Evolutionary conservation across 1,140 invertebrate species (phyloP).

Genomic region (Zaprionus inermis): DNA sequence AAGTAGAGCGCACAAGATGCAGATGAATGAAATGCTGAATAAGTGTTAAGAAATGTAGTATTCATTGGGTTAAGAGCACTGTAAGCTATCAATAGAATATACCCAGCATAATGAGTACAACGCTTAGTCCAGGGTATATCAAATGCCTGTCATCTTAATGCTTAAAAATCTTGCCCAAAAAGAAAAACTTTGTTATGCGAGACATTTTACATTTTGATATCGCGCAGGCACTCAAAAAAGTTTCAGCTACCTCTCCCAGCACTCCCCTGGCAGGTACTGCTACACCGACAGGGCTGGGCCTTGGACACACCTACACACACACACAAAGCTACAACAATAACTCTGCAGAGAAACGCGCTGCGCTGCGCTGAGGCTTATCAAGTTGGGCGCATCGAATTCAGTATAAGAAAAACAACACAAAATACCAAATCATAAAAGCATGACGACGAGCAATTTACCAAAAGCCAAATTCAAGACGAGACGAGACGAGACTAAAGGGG

Average conservation of each 20-base stretch:
- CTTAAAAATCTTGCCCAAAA: background rate
- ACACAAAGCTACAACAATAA: constrained; percentile 67
- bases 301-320: constrained; percentile 66
- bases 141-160: constrained; percentile 23
- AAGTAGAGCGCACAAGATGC: background rate
- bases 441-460: constrained; percentile 80
- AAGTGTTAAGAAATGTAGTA: too few species aligned
- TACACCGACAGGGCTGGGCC: constrained; percentile 25
- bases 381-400: constrained; percentile 77
- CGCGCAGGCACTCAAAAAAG: constrained; percentile 44
- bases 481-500: constrained; percentile 18
- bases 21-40: background rate
- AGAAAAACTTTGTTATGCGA: constrained; percentile 45
- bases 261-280: background rate
- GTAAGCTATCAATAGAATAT: background rate
- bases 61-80: background rate
- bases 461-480: constrained; percentile 55
- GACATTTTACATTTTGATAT: constrained; percentile 55
- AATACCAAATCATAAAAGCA: constrained; percentile 80
- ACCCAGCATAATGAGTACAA: background rate
- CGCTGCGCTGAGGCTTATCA: constrained; percentile 59
- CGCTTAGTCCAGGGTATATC: constrained; percentile 20
- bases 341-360: constrained; percentile 53
- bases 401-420: constrained; percentile 47
- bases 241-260: constrained; percentile 13